Percentiles rank a stretch among this genome's conserved stretches.
Evolutionary conservation across 2,113 vertebrate genomes (phyloP).

Genomic region (Cyprinus carpio): DNA sequence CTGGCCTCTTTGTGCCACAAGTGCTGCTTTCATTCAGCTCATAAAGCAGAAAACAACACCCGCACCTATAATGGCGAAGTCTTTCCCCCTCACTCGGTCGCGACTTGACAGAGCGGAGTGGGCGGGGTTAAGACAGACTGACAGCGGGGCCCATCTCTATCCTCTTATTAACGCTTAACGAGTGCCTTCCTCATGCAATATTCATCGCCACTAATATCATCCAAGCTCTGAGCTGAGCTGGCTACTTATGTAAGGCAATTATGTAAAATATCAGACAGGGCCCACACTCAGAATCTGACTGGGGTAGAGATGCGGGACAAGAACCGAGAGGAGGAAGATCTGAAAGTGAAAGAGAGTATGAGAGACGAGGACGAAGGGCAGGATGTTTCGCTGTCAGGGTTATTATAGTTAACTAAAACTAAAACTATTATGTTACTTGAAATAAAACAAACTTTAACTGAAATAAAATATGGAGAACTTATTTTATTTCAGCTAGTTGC

Average conservation of each 20-base stretch:
- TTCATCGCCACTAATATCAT: slow-evolving; percentile 78
- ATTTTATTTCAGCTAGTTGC: no score
- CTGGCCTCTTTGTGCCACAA: slow-evolving; percentile 72
- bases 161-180: slow-evolving; percentile 81
- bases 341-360: slow-evolving; percentile 43
- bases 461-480: no score
- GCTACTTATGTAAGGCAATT: slow-evolving; percentile 83
- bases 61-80: slow-evolving; percentile 73
- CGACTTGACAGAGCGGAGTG: slow-evolving; percentile 71
- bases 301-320: slow-evolving; percentile 70
- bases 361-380: neutral
- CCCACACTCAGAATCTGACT: slow-evolving; percentile 69
- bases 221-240: slow-evolving; percentile 73
- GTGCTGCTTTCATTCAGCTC: slow-evolving; percentile 71
- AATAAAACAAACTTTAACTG: no score
- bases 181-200: slow-evolving; percentile 81
- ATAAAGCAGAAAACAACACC: slow-evolving; percentile 72
- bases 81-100: slow-evolving; percentile 61
- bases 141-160: slow-evolving; percentile 76
- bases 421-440: no score
- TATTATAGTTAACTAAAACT: no score
- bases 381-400: neutral
- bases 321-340: slow-evolving; percentile 57
- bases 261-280: slow-evolving; percentile 79
- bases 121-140: slow-evolving; percentile 76